Conservation (phyloP, 2,113 vertebrate genomes). For the Megatriorchis doriae region DNA sequence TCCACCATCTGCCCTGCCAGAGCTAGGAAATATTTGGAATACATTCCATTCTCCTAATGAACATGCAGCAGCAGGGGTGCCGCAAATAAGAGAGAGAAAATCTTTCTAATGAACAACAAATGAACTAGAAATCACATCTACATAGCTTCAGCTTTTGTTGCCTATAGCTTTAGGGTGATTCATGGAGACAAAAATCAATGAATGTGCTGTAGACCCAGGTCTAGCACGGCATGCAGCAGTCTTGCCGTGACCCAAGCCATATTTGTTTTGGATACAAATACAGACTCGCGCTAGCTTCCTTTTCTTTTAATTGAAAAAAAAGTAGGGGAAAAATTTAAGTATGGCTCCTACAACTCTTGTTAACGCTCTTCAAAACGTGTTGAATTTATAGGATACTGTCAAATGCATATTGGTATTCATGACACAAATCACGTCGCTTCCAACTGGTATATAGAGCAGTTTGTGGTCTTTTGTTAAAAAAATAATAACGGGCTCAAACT, state of each 20-base stretch:
- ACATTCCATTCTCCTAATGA: conserved; percentile 66
- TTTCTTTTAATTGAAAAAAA: conserved; percentile 38
- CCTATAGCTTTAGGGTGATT: conserved; percentile 60
- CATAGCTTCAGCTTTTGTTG: conserved; percentile 57
- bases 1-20: conserved; percentile 62
- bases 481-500: background rate
- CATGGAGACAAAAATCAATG: conserved; percentile 56
- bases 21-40: conserved; percentile 65
- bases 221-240: background rate
- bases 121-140: conserved; percentile 61
- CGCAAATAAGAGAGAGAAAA: conserved; percentile 55
- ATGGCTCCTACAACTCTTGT: conserved; percentile 35
- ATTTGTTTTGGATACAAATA: conserved; percentile 63
- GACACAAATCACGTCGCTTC: conserved; percentile 33
- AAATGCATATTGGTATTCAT: conserved; percentile 50
- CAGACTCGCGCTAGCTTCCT: conserved; percentile 24
- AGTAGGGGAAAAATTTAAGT: background rate
- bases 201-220: conserved; percentile 4
- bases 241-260: conserved; percentile 40
- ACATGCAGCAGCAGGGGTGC: conserved; percentile 33
- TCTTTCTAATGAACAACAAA: conserved; percentile 72
- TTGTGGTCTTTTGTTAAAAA: conserved; percentile 35
- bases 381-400: conserved; percentile 56
- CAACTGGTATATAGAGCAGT: conserved; percentile 38
- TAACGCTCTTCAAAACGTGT: conserved; percentile 9